Conservation (phyloP, 2,888 invertebrate species). For the Lasioglossum malachurum region DNA sequence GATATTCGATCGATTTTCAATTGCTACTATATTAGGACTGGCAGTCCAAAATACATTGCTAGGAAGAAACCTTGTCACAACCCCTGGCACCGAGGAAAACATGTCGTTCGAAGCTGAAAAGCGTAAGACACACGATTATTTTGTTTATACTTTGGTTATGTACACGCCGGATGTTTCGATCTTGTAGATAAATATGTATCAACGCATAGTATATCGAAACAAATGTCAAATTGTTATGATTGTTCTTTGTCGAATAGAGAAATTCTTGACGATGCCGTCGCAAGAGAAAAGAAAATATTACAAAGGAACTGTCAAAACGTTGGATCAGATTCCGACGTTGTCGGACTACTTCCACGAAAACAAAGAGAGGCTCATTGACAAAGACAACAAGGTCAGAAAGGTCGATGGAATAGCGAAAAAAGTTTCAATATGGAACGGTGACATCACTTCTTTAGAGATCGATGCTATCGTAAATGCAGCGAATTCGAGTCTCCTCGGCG, state of each 20-base stretch:
- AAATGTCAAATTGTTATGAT: background rate
- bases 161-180: conserved; percentile 10
- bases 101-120: conserved; percentile 77
- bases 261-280: conserved; percentile 85
- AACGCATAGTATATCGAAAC: background rate
- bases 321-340: conserved; percentile 87
- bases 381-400: conserved; percentile 66
- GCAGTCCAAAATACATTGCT: conserved; percentile 24
- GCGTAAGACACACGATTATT: conserved; percentile 67
- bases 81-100: conserved; percentile 26
- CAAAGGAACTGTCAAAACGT: conserved; percentile 83
- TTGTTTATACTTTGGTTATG: conserved; percentile 40
- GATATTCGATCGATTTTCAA: conserved; percentile 37
- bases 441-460: conserved; percentile 93
- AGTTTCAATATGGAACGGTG: conserved; percentile 90
- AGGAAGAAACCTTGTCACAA: conserved; percentile 23
- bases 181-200: background rate
- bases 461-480: conserved; percentile 97
- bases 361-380: conserved; percentile 79
- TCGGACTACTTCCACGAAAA: conserved; percentile 84
- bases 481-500: conserved; percentile 90
- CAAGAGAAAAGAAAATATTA: conserved; percentile 87
- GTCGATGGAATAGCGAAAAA: conserved; percentile 86
- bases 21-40: conserved; percentile 19
- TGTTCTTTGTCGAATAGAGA: conserved; percentile 77